These are phyloP conservation scores for Spilarctia lutea DNA, from an alignment of 2,888 invertebrate genomes.

Conservation along the genomic window DNA sequence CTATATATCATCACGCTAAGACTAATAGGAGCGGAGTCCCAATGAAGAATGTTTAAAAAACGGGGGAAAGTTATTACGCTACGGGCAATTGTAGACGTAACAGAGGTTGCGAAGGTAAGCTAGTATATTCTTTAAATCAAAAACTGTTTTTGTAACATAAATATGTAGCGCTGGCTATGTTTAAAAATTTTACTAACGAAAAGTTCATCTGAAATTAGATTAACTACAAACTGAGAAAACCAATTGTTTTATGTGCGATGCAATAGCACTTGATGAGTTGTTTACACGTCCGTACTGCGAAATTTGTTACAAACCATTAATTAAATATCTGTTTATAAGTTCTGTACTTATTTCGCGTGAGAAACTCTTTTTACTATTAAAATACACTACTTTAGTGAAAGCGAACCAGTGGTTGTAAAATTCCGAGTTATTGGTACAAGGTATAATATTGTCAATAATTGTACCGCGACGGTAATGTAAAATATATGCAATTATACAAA, in stretches of 20 bases:
- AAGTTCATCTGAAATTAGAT: background rate
- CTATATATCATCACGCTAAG: too few relatives aligned
- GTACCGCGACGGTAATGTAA: slow-evolving; percentile 35
- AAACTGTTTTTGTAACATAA: background rate
- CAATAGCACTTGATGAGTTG: background rate
- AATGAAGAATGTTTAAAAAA: too few relatives aligned
- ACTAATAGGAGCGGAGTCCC: too few relatives aligned
- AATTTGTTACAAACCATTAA: background rate
- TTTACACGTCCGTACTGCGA: background rate
- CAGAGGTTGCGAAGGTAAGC: too few relatives aligned
- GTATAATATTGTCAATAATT: slow-evolving; percentile 27
- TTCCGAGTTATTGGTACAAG: slow-evolving; percentile 14
- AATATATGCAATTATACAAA: slow-evolving; percentile 41
- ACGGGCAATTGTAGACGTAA: too few relatives aligned
- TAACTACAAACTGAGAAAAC: background rate
- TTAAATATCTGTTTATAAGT: background rate
- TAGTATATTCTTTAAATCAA: background rate
- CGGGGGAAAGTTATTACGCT: too few relatives aligned
- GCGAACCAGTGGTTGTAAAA: slow-evolving; percentile 1
- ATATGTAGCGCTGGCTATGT: background rate
- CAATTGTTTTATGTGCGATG: background rate
- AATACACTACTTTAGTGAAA: slow-evolving; percentile 6
- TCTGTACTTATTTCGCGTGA: background rate
- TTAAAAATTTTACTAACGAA: background rate
- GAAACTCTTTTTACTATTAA: background rate